A percentile compares a stretch with the other conserved stretches of the same genome.
Evolutionary conservation across 2,888 invertebrate species (phyloP).

Genomic region (Netelia melanura): DNA sequence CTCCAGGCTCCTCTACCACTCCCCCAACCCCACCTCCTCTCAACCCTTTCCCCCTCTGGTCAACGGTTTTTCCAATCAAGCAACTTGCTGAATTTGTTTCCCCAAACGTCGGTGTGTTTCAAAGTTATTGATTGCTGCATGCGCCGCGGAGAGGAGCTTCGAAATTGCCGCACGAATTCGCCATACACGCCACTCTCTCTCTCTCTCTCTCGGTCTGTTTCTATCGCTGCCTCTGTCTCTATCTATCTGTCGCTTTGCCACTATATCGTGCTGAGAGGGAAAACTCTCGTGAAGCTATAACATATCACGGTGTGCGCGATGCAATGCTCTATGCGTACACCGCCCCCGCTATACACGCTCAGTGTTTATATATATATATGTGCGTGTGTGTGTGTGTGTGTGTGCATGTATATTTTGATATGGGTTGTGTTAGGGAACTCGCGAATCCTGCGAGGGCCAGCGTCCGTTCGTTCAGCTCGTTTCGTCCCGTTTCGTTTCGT

Average conservation of each 20-base stretch:
- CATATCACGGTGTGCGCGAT: slow-evolving; percentile 30
- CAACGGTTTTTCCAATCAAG: slow-evolving; percentile 78
- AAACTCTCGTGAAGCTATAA: slow-evolving; percentile 52
- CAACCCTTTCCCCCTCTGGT: slow-evolving; percentile 52
- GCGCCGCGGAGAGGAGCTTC: slow-evolving; percentile 58
- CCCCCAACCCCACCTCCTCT: slow-evolving; percentile 38
- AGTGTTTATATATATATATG: slow-evolving; percentile 27
- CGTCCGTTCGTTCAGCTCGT: slow-evolving; percentile 73
- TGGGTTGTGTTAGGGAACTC: slow-evolving; percentile 27
- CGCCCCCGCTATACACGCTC: slow-evolving; percentile 32
- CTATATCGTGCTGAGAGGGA: slow-evolving; percentile 19
- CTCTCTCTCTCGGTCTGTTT: slow-evolving; percentile 27
- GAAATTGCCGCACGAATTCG: slow-evolving; percentile 40
- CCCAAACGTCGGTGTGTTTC: slow-evolving; percentile 76
- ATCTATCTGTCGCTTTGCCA: slow-evolving; percentile 40
- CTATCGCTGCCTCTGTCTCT: slow-evolving; percentile 49
- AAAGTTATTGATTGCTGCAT: slow-evolving; percentile 80
- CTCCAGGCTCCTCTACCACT: slow-evolving; percentile 67
- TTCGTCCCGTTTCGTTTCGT: slow-evolving; percentile 81
- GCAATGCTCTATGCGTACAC: slow-evolving; percentile 57
- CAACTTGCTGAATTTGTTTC: slow-evolving; percentile 79
- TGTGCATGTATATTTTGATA: not conserved
- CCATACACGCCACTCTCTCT: slow-evolving; percentile 22
- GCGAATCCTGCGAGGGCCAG: slow-evolving; percentile 50
- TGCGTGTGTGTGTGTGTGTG: slow-evolving; percentile 19